These are phyloP conservation scores for Lepidocyrtoides sp. DNA, from an alignment of 2,888 invertebrate species.

Conservation along the genomic window DNA sequence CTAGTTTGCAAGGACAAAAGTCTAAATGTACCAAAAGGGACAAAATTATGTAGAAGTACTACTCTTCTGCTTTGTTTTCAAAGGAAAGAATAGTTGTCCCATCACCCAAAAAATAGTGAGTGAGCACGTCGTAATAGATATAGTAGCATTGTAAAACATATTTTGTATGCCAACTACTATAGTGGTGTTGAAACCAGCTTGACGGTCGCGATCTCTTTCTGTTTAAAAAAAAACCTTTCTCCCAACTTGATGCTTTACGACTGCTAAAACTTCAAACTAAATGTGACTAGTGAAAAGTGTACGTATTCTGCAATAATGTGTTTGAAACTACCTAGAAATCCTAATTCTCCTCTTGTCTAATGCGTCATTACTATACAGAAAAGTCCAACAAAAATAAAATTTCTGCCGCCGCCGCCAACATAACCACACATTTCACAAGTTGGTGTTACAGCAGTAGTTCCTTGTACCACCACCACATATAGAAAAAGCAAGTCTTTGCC, in stretches of 20 bases:
- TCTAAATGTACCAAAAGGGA: neutral
- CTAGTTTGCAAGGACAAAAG: neutral
- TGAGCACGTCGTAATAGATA: too few species aligned
- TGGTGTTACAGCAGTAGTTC: slow-evolving; percentile 9
- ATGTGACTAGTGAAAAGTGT: slow-evolving; percentile 14
- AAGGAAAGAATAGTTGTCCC: neutral
- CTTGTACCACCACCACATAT: neutral
- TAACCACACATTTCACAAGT: slow-evolving; percentile 38
- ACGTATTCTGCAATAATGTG: too few species aligned
- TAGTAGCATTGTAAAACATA: neutral
- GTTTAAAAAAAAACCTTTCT: neutral
- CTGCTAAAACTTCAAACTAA: neutral
- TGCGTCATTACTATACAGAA: neutral
- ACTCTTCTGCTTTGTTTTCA: slow-evolving; percentile 44
- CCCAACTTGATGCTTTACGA: slow-evolving; percentile 39
- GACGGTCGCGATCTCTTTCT: slow-evolving; percentile 6
- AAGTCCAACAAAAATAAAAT: neutral
- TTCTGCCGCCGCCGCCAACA: neutral
- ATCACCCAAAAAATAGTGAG: neutral
- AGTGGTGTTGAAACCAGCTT: slow-evolving; percentile 3
- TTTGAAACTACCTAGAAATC: too few species aligned
- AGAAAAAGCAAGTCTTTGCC: slow-evolving; percentile 20
- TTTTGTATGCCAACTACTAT: neutral
- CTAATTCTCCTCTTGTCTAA: neutral
- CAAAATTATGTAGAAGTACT: neutral